Base-by-base conservation (phyloP, 2,113 vertebrate genomes). In the Barbus barbus region DNA sequence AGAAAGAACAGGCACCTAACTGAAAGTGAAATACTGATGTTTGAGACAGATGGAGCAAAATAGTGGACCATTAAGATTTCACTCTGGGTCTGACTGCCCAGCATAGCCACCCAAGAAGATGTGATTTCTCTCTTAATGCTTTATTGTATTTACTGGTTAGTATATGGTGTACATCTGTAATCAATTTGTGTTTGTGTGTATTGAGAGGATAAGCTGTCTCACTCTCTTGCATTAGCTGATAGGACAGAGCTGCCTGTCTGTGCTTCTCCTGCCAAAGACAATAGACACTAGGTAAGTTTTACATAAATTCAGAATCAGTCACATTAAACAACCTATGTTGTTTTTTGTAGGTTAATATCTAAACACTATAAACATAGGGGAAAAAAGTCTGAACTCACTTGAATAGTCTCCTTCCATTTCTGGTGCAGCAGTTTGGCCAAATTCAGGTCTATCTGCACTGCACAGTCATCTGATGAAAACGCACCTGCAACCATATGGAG, bases 391-490 rank as follows among this genome's bases (percentile, higher is more conserved):
- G 24, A 71, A 94, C 31, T 91, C 85, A 98, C 98, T 95, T 96
- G 94, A 81, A 99, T 94, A 82, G 96, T 96, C 89, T 97, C 96
- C 91, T 97, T 99, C 98, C 97, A 99, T 91, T 97, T 98, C 88
- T 97, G 96, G 92, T 99, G 96, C 80, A 99, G 96, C 85, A 96
- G 93, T 93, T 95, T 97, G 85, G 98, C 97, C 90, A 98, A 91
- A 90, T 94, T 96, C 87, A 99, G 92, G 91, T 99, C 97, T 94
- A 99, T 97, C 85, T 95, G 95, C 87, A 99, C 96, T 46, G 94
- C 92, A 90, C 94, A 97, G 88, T 99, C 97, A 78, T 99, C 97
- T 87, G 91, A 72, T 63, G 95, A 96, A 88, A 97, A 93, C 6
- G 92, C 91, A 28, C 93, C 98, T 99, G 90, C 87, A 74, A 16